Evolutionary conservation across 1,140 invertebrate genomes (phyloP).

Genomic region (Aleiodes sp.): DNA sequence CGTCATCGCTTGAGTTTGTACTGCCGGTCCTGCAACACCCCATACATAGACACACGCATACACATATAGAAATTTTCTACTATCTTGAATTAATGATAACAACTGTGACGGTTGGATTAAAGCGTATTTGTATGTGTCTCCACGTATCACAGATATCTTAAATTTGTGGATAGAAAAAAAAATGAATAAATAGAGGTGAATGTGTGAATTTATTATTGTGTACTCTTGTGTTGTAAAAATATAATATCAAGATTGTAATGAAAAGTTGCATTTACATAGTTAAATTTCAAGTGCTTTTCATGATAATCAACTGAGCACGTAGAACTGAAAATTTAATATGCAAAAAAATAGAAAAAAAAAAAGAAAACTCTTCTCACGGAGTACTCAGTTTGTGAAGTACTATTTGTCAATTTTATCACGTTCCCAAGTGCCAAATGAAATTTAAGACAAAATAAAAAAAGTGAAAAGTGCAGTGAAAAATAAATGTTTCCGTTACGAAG

Average conservation of each 20-base stretch:
- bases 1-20: conserved; percentile 25
- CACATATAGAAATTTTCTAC: too few species aligned
- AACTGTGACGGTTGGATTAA: background rate
- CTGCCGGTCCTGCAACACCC: background rate
- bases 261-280: too few species aligned
- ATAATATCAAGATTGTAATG: background rate
- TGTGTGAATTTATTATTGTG: background rate
- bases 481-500: background rate
- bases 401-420: background rate
- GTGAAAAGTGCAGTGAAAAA: background rate
- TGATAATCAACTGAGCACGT: background rate
- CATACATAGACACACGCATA: background rate
- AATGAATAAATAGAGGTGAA: background rate
- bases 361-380: too few species aligned
- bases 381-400: background rate
- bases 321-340: background rate
- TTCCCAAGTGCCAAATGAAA: background rate
- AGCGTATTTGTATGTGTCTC: background rate
- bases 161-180: background rate
- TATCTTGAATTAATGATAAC: conserved; percentile 7
- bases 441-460: conserved; percentile 8
- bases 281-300: background rate
- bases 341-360: background rate
- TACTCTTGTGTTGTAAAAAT: background rate
- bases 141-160: background rate